Percentiles rank a stretch among this genome's conserved stretches.
These are phyloP conservation scores for Apantesis nais DNA, from an alignment of 2,888 invertebrate species.

Conservation along the genomic window DNA sequence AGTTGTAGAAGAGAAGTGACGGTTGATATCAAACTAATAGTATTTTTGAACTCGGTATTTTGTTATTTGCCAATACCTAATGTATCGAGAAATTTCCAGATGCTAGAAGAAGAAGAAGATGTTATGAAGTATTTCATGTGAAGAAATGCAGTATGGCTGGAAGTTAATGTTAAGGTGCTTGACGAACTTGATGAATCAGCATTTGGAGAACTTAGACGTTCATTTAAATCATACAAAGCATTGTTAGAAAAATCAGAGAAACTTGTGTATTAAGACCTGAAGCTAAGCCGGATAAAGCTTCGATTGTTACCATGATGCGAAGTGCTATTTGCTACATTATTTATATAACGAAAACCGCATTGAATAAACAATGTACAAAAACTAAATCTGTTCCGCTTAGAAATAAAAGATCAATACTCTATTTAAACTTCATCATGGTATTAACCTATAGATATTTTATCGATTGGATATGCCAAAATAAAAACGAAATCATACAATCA, in stretches of 20 bases:
- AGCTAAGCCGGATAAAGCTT: neutral
- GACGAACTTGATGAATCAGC: neutral
- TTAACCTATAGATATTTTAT: constrained; percentile 35
- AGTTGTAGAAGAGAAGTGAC: too few relatives aligned
- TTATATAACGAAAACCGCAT: neutral
- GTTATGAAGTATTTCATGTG: too few relatives aligned
- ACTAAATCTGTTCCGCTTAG: constrained; percentile 14
- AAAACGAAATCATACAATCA: constrained; percentile 33
- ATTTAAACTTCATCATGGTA: constrained; percentile 24
- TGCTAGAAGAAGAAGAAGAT: too few relatives aligned
- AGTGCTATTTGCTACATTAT: neutral
- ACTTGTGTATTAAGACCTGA: neutral
- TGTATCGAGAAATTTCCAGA: too few relatives aligned
- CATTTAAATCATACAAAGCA: neutral
- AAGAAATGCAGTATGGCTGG: too few relatives aligned
- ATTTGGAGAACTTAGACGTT: neutral
- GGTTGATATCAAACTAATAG: too few relatives aligned
- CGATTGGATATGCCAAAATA: constrained; percentile 34
- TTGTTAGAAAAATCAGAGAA: neutral
- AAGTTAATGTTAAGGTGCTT: neutral
- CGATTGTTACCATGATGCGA: neutral
- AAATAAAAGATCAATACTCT: constrained; percentile 31
- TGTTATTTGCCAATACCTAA: too few relatives aligned
- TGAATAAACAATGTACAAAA: neutral
- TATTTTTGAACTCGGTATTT: too few relatives aligned